A percentile compares a stretch with the other conserved stretches of the same genome.
Conservation (phyloP, 1,140 invertebrate species). For the Trissolcus basalis region DNA sequence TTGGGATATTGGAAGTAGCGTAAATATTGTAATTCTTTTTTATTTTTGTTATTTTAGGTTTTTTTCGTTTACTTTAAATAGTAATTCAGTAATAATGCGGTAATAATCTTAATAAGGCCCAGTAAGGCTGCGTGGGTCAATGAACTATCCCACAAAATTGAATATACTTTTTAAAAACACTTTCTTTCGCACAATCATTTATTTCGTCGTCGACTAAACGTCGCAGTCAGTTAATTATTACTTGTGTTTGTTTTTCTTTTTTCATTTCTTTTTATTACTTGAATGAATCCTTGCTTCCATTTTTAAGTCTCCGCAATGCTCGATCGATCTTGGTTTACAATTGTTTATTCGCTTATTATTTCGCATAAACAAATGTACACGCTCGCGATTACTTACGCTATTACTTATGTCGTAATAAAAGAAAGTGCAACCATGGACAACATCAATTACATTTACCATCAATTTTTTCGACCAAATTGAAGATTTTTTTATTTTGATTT, state of each 20-base stretch:
- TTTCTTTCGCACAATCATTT: slow-evolving; percentile 51
- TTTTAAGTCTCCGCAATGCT: too few species aligned
- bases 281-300: background rate
- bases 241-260: slow-evolving; percentile 22
- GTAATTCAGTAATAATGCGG: slow-evolving; percentile 73
- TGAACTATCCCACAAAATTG: slow-evolving; percentile 72
- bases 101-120: slow-evolving; percentile 76
- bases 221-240: slow-evolving; percentile 48
- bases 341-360: background rate
- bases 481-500: slow-evolving; percentile 8
- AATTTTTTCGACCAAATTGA: slow-evolving; percentile 35
- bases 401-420: slow-evolving; percentile 16
- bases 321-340: background rate
- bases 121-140: slow-evolving; percentile 76
- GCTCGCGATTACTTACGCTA: background rate
- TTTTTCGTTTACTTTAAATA: slow-evolving; percentile 64
- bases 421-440: slow-evolving; percentile 48
- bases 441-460: slow-evolving; percentile 47
- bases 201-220: slow-evolving; percentile 27
- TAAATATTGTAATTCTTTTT: slow-evolving; percentile 68
- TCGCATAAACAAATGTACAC: slow-evolving; percentile 12
- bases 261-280: slow-evolving; percentile 3
- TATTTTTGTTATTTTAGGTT: slow-evolving; percentile 46
- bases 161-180: slow-evolving; percentile 69
- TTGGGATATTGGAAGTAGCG: slow-evolving; percentile 68